Percentiles rank a stretch among this genome's conserved stretches.
These are phyloP conservation scores for Otocyon megalotis DNA, from an alignment of 2,113 vertebrate genomes.

Conservation along the genomic window DNA sequence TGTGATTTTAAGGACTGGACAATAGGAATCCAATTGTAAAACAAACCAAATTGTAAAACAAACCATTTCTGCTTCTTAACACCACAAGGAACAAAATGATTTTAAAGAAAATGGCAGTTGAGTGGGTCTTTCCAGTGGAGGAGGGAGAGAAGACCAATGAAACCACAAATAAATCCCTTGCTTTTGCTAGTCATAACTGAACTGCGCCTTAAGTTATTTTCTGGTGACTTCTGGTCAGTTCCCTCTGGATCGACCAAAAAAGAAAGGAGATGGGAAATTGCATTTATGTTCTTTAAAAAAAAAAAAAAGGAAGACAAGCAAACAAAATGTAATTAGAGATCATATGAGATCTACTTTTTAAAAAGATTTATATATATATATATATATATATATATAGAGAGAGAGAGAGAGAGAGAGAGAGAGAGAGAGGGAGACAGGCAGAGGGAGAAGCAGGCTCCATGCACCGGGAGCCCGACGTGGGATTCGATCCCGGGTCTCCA, in stretches of 20 bases:
- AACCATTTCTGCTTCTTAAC: conserved; percentile 36
- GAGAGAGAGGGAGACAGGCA: no score
- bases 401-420: no score
- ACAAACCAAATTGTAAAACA: neutral
- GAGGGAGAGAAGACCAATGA: neutral
- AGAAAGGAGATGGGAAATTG: neutral
- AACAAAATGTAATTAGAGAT: neutral
- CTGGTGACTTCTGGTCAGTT: conserved; percentile 3
- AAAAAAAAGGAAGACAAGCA: neutral
- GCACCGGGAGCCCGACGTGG: no score
- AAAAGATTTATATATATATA: no score
- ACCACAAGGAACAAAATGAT: neutral
- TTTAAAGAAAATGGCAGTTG: neutral
- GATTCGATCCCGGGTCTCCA: no score
- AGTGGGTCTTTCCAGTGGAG: neutral
- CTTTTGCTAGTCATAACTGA: neutral
- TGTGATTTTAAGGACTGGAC: conserved; percentile 32
- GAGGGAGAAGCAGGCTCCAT: no score
- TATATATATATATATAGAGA: no score
- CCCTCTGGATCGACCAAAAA: neutral
- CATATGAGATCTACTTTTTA: neutral
- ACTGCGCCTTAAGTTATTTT: neutral
- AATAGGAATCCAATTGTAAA: conserved; percentile 17
- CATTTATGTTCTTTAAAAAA: neutral
- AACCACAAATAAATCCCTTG: neutral